Evolutionary conservation across 2,113 vertebrate genomes (phyloP), one percentile per base, ranked within the genome.

Genomic region (Galeopterus variegatus): DNA sequence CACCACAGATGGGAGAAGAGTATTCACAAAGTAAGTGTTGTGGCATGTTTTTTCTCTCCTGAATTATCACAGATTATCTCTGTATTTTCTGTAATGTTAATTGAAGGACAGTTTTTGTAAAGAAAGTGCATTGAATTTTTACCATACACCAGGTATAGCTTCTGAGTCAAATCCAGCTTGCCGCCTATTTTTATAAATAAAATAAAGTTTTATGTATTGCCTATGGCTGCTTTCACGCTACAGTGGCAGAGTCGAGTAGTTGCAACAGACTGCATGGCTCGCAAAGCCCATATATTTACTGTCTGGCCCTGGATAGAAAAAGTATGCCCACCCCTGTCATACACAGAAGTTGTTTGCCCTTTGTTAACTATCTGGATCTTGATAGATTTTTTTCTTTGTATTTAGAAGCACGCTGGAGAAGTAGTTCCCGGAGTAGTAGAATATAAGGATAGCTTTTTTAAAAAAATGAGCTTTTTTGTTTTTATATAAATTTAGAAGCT

Each of bases 1-100:
- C 99, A 1, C 99, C 99, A 6, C 99, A 99, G 98, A 99, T 99
- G 99, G 99, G 99, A 97, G 99, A 99, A 92, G 99, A 99, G 73
- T 99, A 99, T 98, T 99, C 99, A 69, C 99, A 99, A 98, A 99
- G 99, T 99, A 98, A 99, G 99, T 97, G 15, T 76, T 18, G n/a
- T 96, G 60, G 67, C 26, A 4, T 88, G 85, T 89, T 91, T 96
- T 87, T 56, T 94, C 6, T 93, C 18, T 92, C 60, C 33, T 79
- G 19, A 86, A n/a, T 85, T 60, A 81, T 73, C 26, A 72, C 3
- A 23, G 8, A 10, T 95, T 85, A 11, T 92, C 24, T 96, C 9
- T 85, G 93, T 41, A 41, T 65, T 23, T n/a, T 77, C 67, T 62
- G 45, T 79, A 82, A 73, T 95, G 62, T 64, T 93, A 45, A 64